A percentile compares a stretch with the other conserved stretches of the same genome.
Conservation (phyloP, 2,888 invertebrate genomes). For the Dynastes hyllus region DNA sequence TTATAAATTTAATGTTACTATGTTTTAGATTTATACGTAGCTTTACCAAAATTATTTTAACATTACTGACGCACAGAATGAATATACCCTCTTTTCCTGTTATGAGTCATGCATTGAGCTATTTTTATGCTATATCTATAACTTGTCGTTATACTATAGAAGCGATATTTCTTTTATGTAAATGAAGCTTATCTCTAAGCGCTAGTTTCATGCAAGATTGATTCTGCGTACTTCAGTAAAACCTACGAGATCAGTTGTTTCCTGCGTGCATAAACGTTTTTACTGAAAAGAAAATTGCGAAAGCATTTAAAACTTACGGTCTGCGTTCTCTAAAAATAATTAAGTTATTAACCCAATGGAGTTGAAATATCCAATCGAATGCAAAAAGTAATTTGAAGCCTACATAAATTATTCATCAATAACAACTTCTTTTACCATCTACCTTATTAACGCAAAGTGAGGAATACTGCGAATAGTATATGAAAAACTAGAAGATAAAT, state of each 20-base stretch:
- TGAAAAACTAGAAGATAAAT: not conserved
- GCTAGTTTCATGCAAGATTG: no score
- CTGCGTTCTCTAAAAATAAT: not conserved
- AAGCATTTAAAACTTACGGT: slow-evolving; percentile 5
- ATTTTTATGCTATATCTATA: no score
- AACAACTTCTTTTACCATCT: not conserved
- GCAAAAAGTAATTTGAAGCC: slow-evolving; percentile 4
- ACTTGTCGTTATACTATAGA: no score
- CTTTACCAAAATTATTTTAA: no score
- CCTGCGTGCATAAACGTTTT: not conserved
- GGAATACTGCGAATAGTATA: not conserved
- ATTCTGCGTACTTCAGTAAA: no score
- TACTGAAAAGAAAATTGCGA: not conserved
- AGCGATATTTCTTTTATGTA: no score
- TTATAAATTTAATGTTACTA: no score
- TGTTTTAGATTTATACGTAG: no score
- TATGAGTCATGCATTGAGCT: no score
- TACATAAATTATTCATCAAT: slow-evolving; percentile 10
- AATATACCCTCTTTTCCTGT: no score
- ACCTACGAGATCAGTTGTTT: not conserved
- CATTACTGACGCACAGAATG: no score
- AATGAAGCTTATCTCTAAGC: no score
- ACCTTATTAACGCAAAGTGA: not conserved
- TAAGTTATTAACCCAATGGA: not conserved
- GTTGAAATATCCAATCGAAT: not conserved